Conservation (phyloP, 37 sponge, comb jelly and placozoan genomes). For the Halichondria panicea region DNA sequence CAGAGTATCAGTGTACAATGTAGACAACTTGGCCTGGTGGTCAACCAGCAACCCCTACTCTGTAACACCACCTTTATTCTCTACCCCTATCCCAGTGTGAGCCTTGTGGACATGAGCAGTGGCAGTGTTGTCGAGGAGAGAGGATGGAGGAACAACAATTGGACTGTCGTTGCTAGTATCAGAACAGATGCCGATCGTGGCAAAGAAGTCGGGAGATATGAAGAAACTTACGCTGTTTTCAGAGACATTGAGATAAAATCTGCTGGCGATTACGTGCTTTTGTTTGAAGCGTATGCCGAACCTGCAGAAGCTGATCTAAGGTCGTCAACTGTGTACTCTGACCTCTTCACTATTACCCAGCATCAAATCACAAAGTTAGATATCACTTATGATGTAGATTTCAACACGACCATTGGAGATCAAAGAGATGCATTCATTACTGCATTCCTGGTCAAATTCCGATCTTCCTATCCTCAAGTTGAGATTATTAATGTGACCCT, state of each 20-base stretch:
- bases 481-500: conserved; percentile 23
- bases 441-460: not conserved
- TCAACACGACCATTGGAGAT: not conserved
- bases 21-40: conserved; percentile 22
- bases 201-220: too few species aligned
- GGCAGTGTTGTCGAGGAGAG: conserved; percentile 37
- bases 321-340: not conserved
- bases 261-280: conserved; percentile 24
- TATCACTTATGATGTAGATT: conserved; percentile 40
- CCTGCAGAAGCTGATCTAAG: conserved; percentile 20
- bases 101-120: conserved; percentile 32
- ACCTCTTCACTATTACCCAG: conserved; percentile 4
- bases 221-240: too few species aligned
- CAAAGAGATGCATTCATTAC: conserved; percentile 16
- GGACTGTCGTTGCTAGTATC: conserved; percentile 41
- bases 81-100: conserved; percentile 38
- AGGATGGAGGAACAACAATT: conserved; percentile 64
- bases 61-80: conserved; percentile 52
- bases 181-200: conserved; percentile 12
- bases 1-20: not conserved
- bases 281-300: conserved; percentile 26
- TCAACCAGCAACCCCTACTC: conserved; percentile 24
- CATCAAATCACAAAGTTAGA: conserved; percentile 16
- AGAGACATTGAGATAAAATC: conserved; percentile 8
- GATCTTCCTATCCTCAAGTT: not conserved